Conservation (phyloP, 1,140 invertebrate species). For the Bombus polaris region DNA sequence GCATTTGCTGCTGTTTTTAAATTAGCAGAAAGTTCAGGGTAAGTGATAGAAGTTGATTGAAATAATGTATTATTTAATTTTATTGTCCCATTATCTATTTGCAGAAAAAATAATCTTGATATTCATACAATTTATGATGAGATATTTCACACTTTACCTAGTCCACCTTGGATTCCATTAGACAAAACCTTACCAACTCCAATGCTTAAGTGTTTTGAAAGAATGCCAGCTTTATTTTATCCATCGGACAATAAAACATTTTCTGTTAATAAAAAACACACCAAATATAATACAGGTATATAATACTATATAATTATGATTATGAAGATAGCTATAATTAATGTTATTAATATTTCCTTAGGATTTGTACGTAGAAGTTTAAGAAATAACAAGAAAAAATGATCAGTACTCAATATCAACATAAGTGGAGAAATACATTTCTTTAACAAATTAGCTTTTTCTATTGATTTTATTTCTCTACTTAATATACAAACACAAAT, state of each 20-base stretch:
- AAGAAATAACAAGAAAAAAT: constrained; percentile 24
- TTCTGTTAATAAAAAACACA: not conserved
- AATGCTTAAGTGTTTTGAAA: constrained; percentile 47
- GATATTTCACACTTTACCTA: constrained; percentile 51
- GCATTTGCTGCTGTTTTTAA: constrained; percentile 77
- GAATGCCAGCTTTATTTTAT: constrained; percentile 72
- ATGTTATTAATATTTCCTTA: constrained; percentile 21
- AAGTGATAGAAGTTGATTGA: constrained; percentile 4
- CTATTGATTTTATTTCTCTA: not conserved
- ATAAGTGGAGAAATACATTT: not conserved
- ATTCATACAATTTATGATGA: constrained; percentile 53
- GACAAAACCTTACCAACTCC: constrained; percentile 67
- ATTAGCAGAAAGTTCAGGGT: constrained; percentile 60
- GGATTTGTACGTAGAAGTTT: constrained; percentile 46
- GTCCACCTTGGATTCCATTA: constrained; percentile 67
- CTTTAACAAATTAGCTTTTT: not conserved
- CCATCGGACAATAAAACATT: not conserved
- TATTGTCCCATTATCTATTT: constrained; percentile 8
- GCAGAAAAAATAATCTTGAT: constrained; percentile 67
- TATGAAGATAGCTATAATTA: not conserved
- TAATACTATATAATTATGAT: not conserved
- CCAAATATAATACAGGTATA: not conserved
- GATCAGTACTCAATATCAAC: not conserved
- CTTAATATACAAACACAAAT: not conserved
- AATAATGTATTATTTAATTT: not conserved